Evolutionary conservation across 1,140 invertebrate genomes (phyloP).

Genomic region (Neelides sp.): DNA sequence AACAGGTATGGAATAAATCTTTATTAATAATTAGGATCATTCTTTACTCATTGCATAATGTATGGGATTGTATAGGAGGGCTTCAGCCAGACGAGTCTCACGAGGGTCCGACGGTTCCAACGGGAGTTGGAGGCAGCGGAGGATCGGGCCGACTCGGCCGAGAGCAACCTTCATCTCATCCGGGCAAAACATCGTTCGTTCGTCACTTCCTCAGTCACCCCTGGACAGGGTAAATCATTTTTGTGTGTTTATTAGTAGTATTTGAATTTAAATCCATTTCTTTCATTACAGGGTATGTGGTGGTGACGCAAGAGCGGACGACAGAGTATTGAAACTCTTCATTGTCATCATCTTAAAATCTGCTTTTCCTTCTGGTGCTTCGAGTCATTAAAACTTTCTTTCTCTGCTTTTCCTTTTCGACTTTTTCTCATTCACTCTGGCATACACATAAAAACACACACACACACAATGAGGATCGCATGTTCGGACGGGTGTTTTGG

Average conservation of each 20-base stretch:
- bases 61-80: slow-evolving; percentile 59
- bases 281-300: slow-evolving; percentile 76
- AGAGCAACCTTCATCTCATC: slow-evolving; percentile 71
- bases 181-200: slow-evolving; percentile 89
- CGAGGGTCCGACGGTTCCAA: slow-evolving; percentile 92
- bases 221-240: slow-evolving; percentile 47
- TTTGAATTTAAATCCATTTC: no score
- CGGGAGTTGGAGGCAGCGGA: slow-evolving; percentile 90
- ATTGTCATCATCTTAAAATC: neutral
- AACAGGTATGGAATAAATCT: slow-evolving; percentile 49
- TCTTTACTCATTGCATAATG: slow-evolving; percentile 5
- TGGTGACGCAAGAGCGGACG: slow-evolving; percentile 61
- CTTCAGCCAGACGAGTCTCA: slow-evolving; percentile 80
- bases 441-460: no score
- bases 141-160: slow-evolving; percentile 84
- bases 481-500: no score
- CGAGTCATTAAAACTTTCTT: no score
- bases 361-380: no score
- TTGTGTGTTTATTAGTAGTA: no score
- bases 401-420: no score
- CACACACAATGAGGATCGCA: no score
- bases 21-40: slow-evolving; percentile 1
- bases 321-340: slow-evolving; percentile 18
- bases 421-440: no score
- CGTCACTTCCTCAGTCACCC: slow-evolving; percentile 74